These are phyloP conservation scores for Gambusia yucatana DNA, from an alignment of 2,797 vertebrate species.

Conservation along the genomic window DNA sequence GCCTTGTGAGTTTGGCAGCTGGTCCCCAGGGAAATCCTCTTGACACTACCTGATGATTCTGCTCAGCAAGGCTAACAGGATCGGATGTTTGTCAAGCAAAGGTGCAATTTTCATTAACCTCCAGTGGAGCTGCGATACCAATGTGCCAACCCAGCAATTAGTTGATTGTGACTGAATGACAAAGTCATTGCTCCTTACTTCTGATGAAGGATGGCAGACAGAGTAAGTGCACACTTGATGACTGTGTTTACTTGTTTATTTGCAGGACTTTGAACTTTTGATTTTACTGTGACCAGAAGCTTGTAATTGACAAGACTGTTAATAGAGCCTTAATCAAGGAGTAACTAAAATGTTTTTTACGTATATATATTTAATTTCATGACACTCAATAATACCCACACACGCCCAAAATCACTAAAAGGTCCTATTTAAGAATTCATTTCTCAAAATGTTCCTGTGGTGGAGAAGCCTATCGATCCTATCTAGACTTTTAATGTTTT, in stretches of 20 bases:
- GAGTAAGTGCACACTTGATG: constrained; percentile 13
- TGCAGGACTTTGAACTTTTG: background rate
- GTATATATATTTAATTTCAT: no score
- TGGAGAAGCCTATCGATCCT: background rate
- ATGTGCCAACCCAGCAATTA: constrained; percentile 83
- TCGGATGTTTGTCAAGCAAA: constrained; percentile 79
- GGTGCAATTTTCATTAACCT: constrained; percentile 89
- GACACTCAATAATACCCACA: no score
- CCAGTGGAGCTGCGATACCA: constrained; percentile 84
- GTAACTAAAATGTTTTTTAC: background rate
- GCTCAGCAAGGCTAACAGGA: constrained; percentile 62
- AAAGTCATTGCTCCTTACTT: constrained; percentile 42
- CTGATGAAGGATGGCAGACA: constrained; percentile 32
- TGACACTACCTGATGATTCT: constrained; percentile 64
- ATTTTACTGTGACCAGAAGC: background rate
- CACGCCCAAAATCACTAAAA: no score
- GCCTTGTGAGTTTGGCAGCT: constrained; percentile 31
- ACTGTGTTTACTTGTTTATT: background rate
- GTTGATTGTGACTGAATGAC: constrained; percentile 88
- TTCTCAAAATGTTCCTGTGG: no score
- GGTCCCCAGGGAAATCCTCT: constrained; percentile 59
- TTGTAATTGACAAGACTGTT: background rate
- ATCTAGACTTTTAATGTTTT: background rate
- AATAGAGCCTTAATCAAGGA: constrained; percentile 4
- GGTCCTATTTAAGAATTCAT: no score